Percentiles rank a stretch among this genome's conserved stretches.
Conservation (phyloP, 2,113 vertebrate genomes). For the Paedocypris sp. region DNA sequence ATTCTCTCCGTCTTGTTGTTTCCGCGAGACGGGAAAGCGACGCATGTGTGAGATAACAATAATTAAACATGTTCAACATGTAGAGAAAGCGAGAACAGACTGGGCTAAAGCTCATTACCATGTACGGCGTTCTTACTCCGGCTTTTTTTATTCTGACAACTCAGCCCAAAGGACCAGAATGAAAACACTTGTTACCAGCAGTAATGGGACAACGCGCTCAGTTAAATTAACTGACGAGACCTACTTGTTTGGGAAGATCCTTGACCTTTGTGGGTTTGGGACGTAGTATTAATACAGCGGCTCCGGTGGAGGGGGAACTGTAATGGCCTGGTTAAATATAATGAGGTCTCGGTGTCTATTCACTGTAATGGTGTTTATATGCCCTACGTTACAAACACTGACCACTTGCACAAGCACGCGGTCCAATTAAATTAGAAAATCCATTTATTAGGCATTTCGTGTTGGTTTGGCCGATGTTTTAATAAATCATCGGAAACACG, state of each 20-base stretch:
- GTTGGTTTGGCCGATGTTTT: too few relatives aligned
- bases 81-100: too few relatives aligned
- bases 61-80: too few relatives aligned
- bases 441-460: too few relatives aligned
- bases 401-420: too few relatives aligned
- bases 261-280: slow-evolving; percentile 15
- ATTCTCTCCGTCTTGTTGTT: too few relatives aligned
- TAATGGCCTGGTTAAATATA: neutral
- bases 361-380: neutral
- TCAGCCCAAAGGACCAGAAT: neutral
- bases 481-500: too few relatives aligned
- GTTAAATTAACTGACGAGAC: neutral
- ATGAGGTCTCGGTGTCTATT: slow-evolving; percentile 3
- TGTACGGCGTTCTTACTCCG: neutral
- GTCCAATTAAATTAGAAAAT: too few relatives aligned
- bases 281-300: neutral
- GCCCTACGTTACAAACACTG: too few relatives aligned
- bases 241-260: slow-evolving; percentile 16
- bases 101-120: too few relatives aligned
- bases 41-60: too few relatives aligned
- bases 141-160: neutral
- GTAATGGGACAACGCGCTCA: slow-evolving; percentile 15
- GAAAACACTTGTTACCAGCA: neutral
- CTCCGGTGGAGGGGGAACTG: neutral
- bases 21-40: too few relatives aligned